Base-by-base conservation (phyloP, 2,113 vertebrate species). In the Syngnathus typhle region DNA sequence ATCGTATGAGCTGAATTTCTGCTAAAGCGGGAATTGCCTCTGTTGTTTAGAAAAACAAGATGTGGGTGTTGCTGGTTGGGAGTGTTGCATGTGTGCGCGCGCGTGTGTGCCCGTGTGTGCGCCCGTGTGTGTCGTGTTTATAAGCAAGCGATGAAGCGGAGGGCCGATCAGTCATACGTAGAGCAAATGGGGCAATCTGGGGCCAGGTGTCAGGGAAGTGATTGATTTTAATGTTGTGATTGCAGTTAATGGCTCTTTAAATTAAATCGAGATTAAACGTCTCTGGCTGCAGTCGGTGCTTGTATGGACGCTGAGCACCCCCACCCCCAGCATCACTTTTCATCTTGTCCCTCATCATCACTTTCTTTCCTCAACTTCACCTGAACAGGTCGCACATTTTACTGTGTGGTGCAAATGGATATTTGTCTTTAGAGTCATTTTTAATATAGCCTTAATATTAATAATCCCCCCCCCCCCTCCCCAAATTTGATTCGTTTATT, bases 211-310 rank as follows among this genome's bases (percentile, higher is more conserved):
- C 86, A 89, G 54, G 73, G 70, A 84, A 82, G 86, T 91, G 90
- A 91, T 91, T 85, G 89, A 91, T 91, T 85, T 86, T 86, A 86
- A 89, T 89, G 86, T 85, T 80, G 83, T 79, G 84, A 89, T 89
- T 89, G 87, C 89, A 90, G 82, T 90, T 90, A 89, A 91, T 91
- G 89, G 88, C 84, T 90, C 89, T 89, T 89, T 89, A 91, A 91
- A 90, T 90, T 88, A 89, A 89, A 89, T 87, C 77, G 79, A 89
- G 87, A 91, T 90, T 88, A 89, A 86, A 87, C 71, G 79, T 85
- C 83, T 86, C 72, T 76, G 74, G 83, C 79, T 73, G 77, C 72
- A 75, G 82, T 82, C 71, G 69, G 74, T 64, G 75, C 79, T 71
- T n/a, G 74, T 78, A 73, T 32, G 76, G 75, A 56, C 71, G 36